Evolutionary conservation across 2,888 invertebrate genomes (phyloP), one percentile per base, ranked within the genome.

Genomic region (Cordilura impudica): DNA sequence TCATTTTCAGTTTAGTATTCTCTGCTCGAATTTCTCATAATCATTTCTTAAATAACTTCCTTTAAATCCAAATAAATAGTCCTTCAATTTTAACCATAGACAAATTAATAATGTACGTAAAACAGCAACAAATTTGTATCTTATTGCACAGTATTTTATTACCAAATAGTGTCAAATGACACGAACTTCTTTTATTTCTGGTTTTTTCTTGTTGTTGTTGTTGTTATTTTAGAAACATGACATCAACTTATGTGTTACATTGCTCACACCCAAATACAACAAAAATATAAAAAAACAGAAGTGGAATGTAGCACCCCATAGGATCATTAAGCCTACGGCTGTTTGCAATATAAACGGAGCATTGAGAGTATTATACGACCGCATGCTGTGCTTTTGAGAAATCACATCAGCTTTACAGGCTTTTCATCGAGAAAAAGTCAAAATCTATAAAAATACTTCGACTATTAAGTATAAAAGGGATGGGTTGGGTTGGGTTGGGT

Each of bases 131-230:
- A 70, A 79, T 69, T 65, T 69, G 69, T 69, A 73, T 77, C 72
- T 39, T 69, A 60, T 80, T 70, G 63, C 65, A 54, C 21, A n/a
- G 26, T 74, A 66, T 63, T 82, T 83, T 83, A 82, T 84, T 81
- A 83, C 85, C 84, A 84, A 84, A 85, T 83, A 86, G 87, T 87
- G 87, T 86, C 86, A 86, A 86, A 86, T 86, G 87, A 87, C 86
- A 86, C 83, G 86, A 87, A 85, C 84, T 86, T 83, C 83, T 82
- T 84, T 39, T 12, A 18, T 29, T 53, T 39, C 6, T 8, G 23
- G 16, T 49, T 31, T 49, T 69, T 69, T 53, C 39, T 19, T 47
- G 7, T 56, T 49, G 26, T 56, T 26, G 47, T 10, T 26, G 51
- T 19, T 31, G 10, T 29, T 56, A 47, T 58, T 56, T 43, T 10